Evolutionary conservation across 2,888 invertebrate genomes (phyloP), one percentile per base, ranked within the genome.

Genomic region (Buathra laborator): DNA sequence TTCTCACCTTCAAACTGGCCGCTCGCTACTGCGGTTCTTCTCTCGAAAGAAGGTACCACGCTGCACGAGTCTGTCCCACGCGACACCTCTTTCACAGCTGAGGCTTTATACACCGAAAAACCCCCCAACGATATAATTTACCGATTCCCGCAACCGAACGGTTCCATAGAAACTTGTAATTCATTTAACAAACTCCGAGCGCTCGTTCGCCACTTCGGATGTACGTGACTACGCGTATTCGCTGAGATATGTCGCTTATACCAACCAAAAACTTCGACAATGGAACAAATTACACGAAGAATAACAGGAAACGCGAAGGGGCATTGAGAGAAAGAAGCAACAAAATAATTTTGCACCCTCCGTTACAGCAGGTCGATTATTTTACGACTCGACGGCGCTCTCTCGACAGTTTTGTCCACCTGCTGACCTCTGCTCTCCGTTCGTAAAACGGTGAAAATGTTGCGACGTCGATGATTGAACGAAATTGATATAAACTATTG

Each of bases 51-150:
- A 46, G 16, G n/a, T 44, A 29, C 44, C 44, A 6, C 66, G 19
- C 32, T 43, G 12, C 37, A 12, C 64, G 46, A 48, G n/a, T 37
- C 16, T 29, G 53, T 56, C 56, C 56, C 64, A n/a, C 51, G n/a
- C 62, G 51, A 29, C 59, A 29, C 32, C 59, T 59, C 59, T 16
- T 46, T 9, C 68, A 7, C 29, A 3, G 37, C 19, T 37, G 71
- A 71, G 37, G 59, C 48, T 32, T 67, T 44, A 12, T 32, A 48
- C 64, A 44, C 53, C 77, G 67, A 71, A 43, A 59, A 68, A 19
- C 43, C 19, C 19, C 16, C 56, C 24, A 29, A 29, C 70, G 53
- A 70, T 80, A 85, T 83, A 83, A 85, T 86, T 74, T 82, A 76
- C 84, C 76, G 82, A 82, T 71, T 29, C 71, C 19, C 48, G 74